phyloP scores from a whole-genome alignment of 2,113 vertebrate genomes.

The Aviceda subcristata region DNA sequence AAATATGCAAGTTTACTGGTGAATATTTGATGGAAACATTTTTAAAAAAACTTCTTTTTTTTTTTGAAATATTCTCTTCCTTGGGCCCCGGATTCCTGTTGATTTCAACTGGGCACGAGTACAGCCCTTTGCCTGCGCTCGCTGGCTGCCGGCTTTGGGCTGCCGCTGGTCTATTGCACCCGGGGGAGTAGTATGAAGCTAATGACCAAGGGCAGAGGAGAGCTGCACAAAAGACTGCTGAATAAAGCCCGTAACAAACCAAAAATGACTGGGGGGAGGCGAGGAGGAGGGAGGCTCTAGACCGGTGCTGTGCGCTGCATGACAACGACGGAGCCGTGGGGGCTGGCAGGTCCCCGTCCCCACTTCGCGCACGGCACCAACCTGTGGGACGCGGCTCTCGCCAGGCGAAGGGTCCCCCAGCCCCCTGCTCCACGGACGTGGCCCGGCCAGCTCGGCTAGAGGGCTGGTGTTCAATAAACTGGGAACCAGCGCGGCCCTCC shows the following conservation, averaged over 20 bases:
- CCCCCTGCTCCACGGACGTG: neutral
- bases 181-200: neutral
- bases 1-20: neutral
- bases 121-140: neutral
- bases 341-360: neutral
- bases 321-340: fast-evolving
- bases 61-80: neutral
- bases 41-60: neutral
- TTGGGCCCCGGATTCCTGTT: neutral
- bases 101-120: neutral
- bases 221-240: slow-evolving; percentile 26
- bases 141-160: neutral
- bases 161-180: neutral
- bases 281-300: neutral
- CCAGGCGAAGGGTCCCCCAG: neutral
- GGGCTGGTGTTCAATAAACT: neutral
- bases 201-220: slow-evolving; percentile 17
- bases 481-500: neutral
- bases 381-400: fast-evolving
- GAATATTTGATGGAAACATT: neutral
- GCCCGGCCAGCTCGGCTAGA: fast-evolving
- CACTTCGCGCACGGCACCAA: neutral
- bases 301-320: neutral
- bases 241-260: slow-evolving; percentile 27
- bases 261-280: neutral